Base-by-base conservation (phyloP, 2,797 vertebrate genomes). In the Notolabrus celidotus region DNA sequence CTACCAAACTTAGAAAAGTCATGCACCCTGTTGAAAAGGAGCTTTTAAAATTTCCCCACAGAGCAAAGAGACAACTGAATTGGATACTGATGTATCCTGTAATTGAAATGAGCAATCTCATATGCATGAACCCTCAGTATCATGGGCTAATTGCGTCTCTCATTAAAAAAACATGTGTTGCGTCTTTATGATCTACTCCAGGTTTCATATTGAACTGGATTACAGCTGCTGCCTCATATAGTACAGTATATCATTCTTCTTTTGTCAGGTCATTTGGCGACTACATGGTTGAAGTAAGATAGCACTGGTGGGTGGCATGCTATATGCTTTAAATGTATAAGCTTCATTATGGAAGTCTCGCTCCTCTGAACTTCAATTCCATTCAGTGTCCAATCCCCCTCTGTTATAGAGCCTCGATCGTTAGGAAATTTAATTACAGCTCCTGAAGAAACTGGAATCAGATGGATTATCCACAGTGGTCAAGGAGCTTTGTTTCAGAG, bases 351-450 rank as follows among this genome's bases (percentile, higher is more conserved):
- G 53, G 78, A 85, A 85, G 89, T 91, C 82, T 90, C 80, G 71
- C 82, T 88, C 73, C 83, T 89, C 79, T 89, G 91, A 92, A 86
- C 88, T 88, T 82, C 78, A 88, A 74, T 90, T 90, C 80, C 77
- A 66, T 78, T 80, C 81, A 64, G 55, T 73, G 72, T 81, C 74
- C 88, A 76, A 68, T 79, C 76, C 72, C 60, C 83, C 80, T 71
- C 86, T 20, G 67, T 77, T 79, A 80, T 73, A 81, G 73, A 61
- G 56, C 72, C 75, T 61, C 50, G 52, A 88, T 89, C 80, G 58
- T 86, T 72, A 71, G 79, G 81, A 89, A 92, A 94, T 93, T 81
- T 88, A 94, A 94, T 93, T 92, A 93, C 72, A 74, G 69, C 63
- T 71, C 64, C 66, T 80, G 64, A 82, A 89, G 80, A 86, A 90